Conservation (phyloP, 2,888 invertebrate species). For the Pachydiplax longipennis region DNA sequence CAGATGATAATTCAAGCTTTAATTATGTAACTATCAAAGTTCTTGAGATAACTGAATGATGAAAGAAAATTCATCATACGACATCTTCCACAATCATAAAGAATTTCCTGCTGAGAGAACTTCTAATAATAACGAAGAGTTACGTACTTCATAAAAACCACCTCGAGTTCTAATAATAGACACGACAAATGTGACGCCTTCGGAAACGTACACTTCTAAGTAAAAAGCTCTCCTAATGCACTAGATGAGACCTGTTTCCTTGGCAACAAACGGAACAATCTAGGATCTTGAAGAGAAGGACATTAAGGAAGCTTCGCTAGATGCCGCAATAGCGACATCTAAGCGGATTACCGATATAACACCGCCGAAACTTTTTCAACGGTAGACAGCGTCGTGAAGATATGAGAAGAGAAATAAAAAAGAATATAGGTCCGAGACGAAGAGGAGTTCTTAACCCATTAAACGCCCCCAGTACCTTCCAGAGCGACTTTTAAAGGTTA, state of each 20-base stretch:
- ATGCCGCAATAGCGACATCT: background rate
- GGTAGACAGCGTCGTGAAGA: background rate
- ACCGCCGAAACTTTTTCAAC: background rate
- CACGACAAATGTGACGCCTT: too few species aligned
- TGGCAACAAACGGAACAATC: background rate
- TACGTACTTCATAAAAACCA: too few species aligned
- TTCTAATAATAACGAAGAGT: too few species aligned
- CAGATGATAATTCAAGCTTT: too few species aligned
- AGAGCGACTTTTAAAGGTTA: slow-evolving; percentile 20
- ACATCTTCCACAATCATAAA: too few species aligned
- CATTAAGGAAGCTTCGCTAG: background rate
- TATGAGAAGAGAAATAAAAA: background rate
- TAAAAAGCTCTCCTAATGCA: too few species aligned
- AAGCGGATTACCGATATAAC: background rate
- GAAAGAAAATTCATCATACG: too few species aligned
- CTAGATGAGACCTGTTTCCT: background rate
- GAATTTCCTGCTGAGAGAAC: too few species aligned
- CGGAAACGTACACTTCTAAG: too few species aligned
- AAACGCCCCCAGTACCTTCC: slow-evolving; percentile 4
- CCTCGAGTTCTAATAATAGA: too few species aligned
- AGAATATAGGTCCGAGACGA: background rate
- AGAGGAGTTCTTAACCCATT: slow-evolving; percentile 26
- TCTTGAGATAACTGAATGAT: too few species aligned
- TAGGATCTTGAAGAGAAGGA: background rate
- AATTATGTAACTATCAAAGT: too few species aligned